Evolutionary conservation across 2,888 invertebrate genomes (phyloP).

Genomic region (Sphinx pinastri): DNA sequence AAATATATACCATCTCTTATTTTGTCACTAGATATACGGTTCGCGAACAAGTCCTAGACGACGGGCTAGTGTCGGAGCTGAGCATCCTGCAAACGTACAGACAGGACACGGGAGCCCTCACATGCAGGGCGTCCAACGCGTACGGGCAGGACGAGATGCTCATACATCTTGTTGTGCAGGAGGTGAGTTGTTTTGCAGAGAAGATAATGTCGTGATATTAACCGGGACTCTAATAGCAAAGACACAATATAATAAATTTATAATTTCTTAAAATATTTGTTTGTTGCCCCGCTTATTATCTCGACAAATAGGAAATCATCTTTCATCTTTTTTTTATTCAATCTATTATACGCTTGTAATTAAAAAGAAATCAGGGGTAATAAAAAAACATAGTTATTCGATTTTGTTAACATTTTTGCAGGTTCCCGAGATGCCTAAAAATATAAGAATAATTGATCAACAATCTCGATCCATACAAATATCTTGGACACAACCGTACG

Average conservation of each 20-base stretch:
- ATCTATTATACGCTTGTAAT: no score
- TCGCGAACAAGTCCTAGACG: conserved; percentile 89
- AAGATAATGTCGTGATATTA: not conserved
- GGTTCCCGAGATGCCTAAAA: conserved; percentile 95
- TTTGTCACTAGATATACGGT: conserved; percentile 85
- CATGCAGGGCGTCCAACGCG: conserved; percentile 94
- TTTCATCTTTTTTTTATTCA: no score
- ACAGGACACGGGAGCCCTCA: conserved; percentile 94
- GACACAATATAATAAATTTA: no score
- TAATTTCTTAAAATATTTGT: no score
- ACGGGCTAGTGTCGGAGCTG: conserved; percentile 93
- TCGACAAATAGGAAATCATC: no score
- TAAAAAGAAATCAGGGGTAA: no score
- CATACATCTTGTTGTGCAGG: conserved; percentile 94
- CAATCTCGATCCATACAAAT: conserved; percentile 93
- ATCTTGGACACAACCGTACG: conserved; percentile 95
- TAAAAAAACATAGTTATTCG: not conserved
- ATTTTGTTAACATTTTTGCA: conserved; percentile 68
- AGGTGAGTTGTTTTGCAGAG: conserved; percentile 76
- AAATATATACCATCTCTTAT: no score
- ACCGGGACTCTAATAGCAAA: no score
- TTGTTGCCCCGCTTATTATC: no score
- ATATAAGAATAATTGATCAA: conserved; percentile 92
- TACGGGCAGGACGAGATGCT: conserved; percentile 96
- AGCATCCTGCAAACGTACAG: conserved; percentile 93